Evolutionary conservation across 1,140 invertebrate species (phyloP).

Genomic region (Aphis gossypii): DNA sequence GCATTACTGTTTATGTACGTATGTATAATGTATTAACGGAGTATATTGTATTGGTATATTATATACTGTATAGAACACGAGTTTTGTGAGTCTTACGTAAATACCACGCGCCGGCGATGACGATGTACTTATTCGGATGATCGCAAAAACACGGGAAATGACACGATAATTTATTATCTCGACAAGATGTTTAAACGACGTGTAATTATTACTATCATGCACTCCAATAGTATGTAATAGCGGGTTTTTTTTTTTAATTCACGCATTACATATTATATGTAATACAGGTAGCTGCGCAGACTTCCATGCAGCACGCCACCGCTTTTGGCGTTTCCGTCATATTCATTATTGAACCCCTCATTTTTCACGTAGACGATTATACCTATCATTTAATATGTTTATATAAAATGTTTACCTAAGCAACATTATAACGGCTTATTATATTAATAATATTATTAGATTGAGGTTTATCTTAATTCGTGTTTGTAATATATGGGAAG

Average conservation of each 20-base stretch:
- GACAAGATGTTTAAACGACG: neutral
- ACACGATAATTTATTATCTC: neutral
- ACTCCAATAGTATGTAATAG: neutral
- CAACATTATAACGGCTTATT: neutral
- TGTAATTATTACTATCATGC: neutral
- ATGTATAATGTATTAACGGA: neutral
- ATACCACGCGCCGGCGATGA: neutral
- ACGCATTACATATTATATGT: neutral
- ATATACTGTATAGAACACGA: neutral
- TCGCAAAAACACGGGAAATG: conserved; percentile 14
- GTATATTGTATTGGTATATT: neutral
- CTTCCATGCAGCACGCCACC: neutral
- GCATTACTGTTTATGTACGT: neutral
- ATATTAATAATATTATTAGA: neutral
- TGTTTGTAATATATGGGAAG: no score
- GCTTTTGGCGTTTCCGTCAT: neutral
- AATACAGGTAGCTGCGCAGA: neutral
- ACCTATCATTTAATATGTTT: neutral
- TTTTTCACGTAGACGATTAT: neutral
- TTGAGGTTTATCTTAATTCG: neutral
- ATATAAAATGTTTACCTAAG: neutral
- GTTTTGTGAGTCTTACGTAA: neutral
- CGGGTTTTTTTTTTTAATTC: neutral
- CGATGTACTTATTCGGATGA: neutral
- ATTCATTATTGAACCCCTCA: neutral